These are phyloP conservation scores for Heliconius erato DNA, from an alignment of 2,888 invertebrate species.

Conservation along the genomic window DNA sequence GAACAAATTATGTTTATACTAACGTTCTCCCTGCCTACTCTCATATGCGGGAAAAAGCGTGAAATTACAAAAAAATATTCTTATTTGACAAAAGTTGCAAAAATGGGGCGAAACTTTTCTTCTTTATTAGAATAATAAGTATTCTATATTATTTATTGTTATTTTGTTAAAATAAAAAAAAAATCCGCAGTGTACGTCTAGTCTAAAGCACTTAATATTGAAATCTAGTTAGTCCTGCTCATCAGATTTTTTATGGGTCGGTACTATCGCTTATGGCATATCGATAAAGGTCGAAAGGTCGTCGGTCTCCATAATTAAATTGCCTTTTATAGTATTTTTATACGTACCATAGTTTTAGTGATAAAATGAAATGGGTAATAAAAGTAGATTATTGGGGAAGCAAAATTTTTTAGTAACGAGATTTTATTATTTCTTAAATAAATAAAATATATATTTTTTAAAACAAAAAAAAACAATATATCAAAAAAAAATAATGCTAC, in stretches of 20 bases:
- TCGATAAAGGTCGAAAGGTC: slow-evolving; percentile 36
- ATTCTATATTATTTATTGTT: too few relatives aligned
- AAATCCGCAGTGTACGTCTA: slow-evolving; percentile 4
- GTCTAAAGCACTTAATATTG: slow-evolving; percentile 19
- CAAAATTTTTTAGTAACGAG: neutral
- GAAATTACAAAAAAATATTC: too few relatives aligned
- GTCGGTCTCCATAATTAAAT: slow-evolving; percentile 21
- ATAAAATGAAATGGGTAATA: neutral
- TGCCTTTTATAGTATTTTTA: slow-evolving; percentile 12
- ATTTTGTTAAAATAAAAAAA: neutral
- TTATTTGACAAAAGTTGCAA: too few relatives aligned
- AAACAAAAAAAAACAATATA: too few relatives aligned
- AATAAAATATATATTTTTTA: neutral
- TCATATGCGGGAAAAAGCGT: too few relatives aligned
- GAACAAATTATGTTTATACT: too few relatives aligned
- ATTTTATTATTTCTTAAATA: neutral
- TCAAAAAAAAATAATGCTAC: too few relatives aligned
- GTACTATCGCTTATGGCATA: slow-evolving; percentile 28
- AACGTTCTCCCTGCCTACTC: too few relatives aligned
- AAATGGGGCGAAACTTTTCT: too few relatives aligned
- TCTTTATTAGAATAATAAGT: too few relatives aligned
- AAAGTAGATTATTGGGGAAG: neutral
- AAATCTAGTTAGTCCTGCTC: slow-evolving; percentile 29
- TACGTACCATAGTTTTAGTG: neutral
- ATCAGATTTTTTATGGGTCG: slow-evolving; percentile 29